Percentiles rank a stretch among this genome's conserved stretches.
Conservation (phyloP, 2,797 vertebrate species). For the Danio jaintianensis region DNA sequence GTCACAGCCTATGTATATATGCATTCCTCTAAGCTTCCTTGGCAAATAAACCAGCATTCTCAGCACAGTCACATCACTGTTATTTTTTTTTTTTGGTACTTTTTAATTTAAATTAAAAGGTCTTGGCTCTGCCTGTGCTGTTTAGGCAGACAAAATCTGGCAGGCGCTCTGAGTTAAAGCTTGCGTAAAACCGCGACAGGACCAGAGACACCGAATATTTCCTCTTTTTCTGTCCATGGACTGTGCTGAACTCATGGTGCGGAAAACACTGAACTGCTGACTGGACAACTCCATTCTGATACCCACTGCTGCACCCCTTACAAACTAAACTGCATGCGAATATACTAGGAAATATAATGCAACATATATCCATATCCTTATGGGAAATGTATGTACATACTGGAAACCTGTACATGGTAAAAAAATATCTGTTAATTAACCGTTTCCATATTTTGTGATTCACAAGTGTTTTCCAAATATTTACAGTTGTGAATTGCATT, state of each 20-base stretch:
- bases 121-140: constrained; percentile 45
- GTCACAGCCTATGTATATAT: constrained; percentile 32
- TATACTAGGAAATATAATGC: too few relatives aligned
- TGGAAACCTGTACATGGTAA: too few relatives aligned
- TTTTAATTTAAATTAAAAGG: constrained; percentile 56
- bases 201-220: constrained; percentile 21
- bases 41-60: constrained; percentile 49
- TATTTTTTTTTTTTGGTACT: neutral
- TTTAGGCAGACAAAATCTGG: constrained; percentile 44
- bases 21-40: constrained; percentile 29
- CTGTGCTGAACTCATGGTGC: constrained; percentile 46
- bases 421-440: too few relatives aligned
- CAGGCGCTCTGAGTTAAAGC: constrained; percentile 43
- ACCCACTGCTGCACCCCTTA: neutral
- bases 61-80: constrained; percentile 46
- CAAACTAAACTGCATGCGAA: too few relatives aligned
- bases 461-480: too few relatives aligned
- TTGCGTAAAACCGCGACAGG: constrained; percentile 15
- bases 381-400: too few relatives aligned
- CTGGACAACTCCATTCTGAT: neutral
- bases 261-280: constrained; percentile 9
- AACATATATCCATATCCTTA: too few relatives aligned
- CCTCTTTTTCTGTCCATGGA: constrained; percentile 11
- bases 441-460: too few relatives aligned
- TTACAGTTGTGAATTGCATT: too few relatives aligned